Conservation (phyloP, 2,888 invertebrate genomes). For the Hymenopus coronatus region DNA sequence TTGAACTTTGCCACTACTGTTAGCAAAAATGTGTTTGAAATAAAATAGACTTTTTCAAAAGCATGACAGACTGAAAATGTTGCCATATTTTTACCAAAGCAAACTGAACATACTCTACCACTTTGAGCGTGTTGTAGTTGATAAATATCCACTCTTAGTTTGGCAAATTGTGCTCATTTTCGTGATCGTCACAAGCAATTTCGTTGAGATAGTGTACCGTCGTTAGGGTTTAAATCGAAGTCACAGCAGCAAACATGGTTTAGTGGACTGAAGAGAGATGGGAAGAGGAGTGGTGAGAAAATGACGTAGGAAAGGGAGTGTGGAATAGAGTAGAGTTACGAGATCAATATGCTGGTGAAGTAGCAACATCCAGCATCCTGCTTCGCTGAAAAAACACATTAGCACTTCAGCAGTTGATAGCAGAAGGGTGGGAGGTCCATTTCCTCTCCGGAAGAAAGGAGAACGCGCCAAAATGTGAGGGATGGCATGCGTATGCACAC, state of each 20-base stretch:
- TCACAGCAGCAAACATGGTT: neutral
- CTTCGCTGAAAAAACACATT: conserved; percentile 2
- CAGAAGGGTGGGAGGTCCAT: conserved; percentile 1
- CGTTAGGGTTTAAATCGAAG: neutral
- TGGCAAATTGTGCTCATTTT: neutral
- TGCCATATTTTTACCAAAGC: too few species aligned
- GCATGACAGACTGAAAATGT: too few species aligned
- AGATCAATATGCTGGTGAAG: neutral
- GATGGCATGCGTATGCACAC: neutral
- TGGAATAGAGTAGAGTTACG: neutral
- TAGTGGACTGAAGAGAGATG: neutral
- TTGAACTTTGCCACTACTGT: too few species aligned
- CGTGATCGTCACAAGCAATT: neutral
- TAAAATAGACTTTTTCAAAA: too few species aligned
- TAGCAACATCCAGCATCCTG: conserved; percentile 2
- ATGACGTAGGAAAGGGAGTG: neutral
- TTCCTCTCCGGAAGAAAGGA: conserved; percentile 7
- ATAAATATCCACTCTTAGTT: too few species aligned
- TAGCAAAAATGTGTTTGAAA: too few species aligned
- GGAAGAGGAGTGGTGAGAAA: too few species aligned
- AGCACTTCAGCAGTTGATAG: neutral
- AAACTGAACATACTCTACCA: too few species aligned
- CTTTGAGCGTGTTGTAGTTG: too few species aligned
- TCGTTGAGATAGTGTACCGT: neutral
- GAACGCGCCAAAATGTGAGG: neutral